phyloP scores from a whole-genome alignment of 2,797 vertebrate genomes.

The Malacoraja senta region DNA sequence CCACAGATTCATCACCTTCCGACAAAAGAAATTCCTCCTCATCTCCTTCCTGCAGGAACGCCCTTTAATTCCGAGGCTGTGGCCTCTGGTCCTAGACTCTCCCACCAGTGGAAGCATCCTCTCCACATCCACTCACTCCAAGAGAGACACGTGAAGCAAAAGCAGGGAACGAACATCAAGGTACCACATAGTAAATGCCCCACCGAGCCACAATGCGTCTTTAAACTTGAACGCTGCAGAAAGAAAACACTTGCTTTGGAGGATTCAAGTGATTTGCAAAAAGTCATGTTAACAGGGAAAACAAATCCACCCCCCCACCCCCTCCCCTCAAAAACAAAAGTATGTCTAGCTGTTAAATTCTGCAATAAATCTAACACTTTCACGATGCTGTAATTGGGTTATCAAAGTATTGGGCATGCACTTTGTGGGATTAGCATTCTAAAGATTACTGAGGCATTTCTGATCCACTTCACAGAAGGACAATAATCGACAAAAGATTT shows the following conservation, averaged over 20 bases:
- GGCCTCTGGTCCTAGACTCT: no score
- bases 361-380: constrained; percentile 21
- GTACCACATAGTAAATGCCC: neutral
- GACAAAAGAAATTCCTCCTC: no score
- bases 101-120: no score
- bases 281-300: constrained; percentile 29
- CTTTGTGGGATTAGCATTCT: constrained; percentile 14
- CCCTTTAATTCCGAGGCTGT: no score
- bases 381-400: constrained; percentile 25
- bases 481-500: constrained; percentile 37
- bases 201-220: neutral
- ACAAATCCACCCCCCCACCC: neutral
- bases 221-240: neutral
- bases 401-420: constrained; percentile 34
- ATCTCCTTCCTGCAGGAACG: no score
- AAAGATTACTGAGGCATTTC: constrained; percentile 37
- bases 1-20: no score
- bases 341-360: constrained; percentile 12
- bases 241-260: neutral
- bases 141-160: neutral
- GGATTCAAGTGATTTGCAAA: neutral
- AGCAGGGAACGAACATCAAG: neutral
- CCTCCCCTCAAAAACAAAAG: neutral
- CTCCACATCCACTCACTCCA: no score
- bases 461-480: constrained; percentile 30